phyloP scores from a whole-genome alignment of 2,797 vertebrate genomes.

The Champsocephalus esox region DNA sequence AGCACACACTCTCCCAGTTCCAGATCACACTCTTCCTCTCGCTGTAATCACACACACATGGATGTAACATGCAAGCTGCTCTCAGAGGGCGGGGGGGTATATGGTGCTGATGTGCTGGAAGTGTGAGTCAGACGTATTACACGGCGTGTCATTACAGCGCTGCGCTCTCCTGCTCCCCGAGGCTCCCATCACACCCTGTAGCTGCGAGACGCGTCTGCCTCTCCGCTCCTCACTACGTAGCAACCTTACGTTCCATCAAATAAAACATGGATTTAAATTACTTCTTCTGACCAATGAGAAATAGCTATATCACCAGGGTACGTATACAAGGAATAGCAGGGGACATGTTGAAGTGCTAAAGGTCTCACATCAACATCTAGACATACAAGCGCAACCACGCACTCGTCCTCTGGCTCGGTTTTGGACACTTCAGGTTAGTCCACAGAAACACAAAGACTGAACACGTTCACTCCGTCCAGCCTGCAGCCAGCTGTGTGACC shows the following conservation, averaged over 20 bases:
- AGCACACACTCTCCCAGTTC: conserved; percentile 50
- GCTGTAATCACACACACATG: conserved; percentile 57
- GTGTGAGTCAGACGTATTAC: conserved; percentile 80
- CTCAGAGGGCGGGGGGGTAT: conserved; percentile 54
- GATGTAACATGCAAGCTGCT: conserved; percentile 49
- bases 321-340: background rate
- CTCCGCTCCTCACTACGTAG: background rate
- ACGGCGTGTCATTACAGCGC: conserved; percentile 75
- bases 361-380: conserved; percentile 20
- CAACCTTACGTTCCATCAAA: background rate
- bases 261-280: background rate
- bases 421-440: conserved; percentile 12
- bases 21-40: conserved; percentile 47
- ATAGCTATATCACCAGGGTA: background rate
- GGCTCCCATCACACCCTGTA: conserved; percentile 72
- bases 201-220: conserved; percentile 48
- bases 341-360: background rate
- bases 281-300: background rate
- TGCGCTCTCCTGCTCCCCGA: conserved; percentile 58
- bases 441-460: conserved; percentile 5
- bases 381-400: conserved; percentile 43
- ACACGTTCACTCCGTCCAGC: conserved; percentile 20
- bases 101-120: conserved; percentile 66
- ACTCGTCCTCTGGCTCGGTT: conserved; percentile 20
- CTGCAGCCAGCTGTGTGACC: conserved; percentile 74